Base-by-base conservation (phyloP, 1,140 invertebrate genomes). In the Globodera rostochiensis region DNA sequence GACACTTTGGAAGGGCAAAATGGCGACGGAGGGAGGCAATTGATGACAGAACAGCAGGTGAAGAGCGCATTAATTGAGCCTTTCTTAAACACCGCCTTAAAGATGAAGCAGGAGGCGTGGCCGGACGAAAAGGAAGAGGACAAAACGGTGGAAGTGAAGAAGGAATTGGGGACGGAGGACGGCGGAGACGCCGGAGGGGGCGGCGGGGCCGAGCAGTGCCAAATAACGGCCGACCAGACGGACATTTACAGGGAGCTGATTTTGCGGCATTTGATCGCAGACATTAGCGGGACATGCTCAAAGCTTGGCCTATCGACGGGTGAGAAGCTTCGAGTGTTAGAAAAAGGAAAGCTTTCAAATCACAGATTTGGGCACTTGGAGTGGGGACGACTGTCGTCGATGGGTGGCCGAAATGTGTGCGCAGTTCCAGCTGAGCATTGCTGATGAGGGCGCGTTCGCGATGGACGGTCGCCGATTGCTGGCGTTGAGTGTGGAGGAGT, bases 341-440 rank as follows among this genome's bases (percentile, higher is more conserved):
- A 25, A 36, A 36, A 36, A 3, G 36, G 3, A 36, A 36, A 36
- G 36, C 50, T 53, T 53, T 53, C 50, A 9, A 13, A 13, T 64
- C 11, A 88, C 82, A 46, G 91, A 91, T 86, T 89, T 90, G 4
- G 75, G 75, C 21, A 46, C 77, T 6, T 91, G 91, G 91, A 88
- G 81, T 0, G 67, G 64, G 6, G 89, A 90, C 47, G 87, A 91
- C 57, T 87, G 87, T 4, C 82, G 84, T 7, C 86, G 87, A 13
- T 91, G 91, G 91, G 85, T 91, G 15, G 80, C 74, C 0, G 90
- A 90, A 81, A 89, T 88, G 84, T 88, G 89, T 60, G 74, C 81
- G 13, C 87, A 90, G 80, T 90, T 87, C 75, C 80, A 87, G 47
- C 80, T 88, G 15, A 64, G 75, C 82, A 4, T 76, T 82, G 69